Conservation (phyloP, 2,797 vertebrate species). For the Macroramphosus scolopax region DNA sequence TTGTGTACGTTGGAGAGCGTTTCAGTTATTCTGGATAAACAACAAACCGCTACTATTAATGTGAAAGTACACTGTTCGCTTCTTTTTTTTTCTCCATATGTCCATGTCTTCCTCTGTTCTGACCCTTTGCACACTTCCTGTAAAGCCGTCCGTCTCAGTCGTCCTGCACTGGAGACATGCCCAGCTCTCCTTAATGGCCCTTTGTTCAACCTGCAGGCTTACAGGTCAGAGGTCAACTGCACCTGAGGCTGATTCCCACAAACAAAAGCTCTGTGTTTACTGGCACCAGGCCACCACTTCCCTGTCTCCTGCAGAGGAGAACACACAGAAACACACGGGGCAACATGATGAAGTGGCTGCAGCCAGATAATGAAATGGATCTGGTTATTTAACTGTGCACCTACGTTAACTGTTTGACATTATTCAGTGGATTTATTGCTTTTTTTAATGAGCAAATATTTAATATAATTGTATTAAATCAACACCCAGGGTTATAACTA, state of each 20-base stretch:
- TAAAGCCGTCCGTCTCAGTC: slow-evolving; percentile 53
- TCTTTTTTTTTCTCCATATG: too few relatives aligned
- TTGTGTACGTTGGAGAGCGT: background rate
- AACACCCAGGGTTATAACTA: too few relatives aligned
- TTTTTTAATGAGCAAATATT: background rate
- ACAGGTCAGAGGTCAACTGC: slow-evolving; percentile 80
- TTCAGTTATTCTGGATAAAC: background rate
- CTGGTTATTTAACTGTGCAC: background rate
- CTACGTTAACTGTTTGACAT: background rate
- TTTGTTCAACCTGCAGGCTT: slow-evolving; percentile 80
- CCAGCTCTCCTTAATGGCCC: slow-evolving; percentile 73
- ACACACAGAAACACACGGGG: slow-evolving; percentile 9
- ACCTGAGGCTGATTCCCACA: slow-evolving; percentile 82
- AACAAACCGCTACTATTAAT: background rate
- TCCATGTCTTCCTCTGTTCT: slow-evolving; percentile 10
- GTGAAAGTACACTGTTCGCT: too few relatives aligned
- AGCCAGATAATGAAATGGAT: background rate
- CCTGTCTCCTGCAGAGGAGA: slow-evolving; percentile 45
- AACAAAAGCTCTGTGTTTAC: slow-evolving; percentile 76
- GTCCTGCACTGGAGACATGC: slow-evolving; percentile 63
- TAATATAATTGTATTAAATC: background rate
- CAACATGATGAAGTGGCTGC: slow-evolving; percentile 17
- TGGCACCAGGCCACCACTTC: slow-evolving; percentile 70
- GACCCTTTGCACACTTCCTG: slow-evolving; percentile 54
- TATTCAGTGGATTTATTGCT: background rate